Percentiles rank a stretch among this genome's conserved stretches.
Conservation (phyloP, 2,113 vertebrate species). For the Oreochromis spilurus region DNA sequence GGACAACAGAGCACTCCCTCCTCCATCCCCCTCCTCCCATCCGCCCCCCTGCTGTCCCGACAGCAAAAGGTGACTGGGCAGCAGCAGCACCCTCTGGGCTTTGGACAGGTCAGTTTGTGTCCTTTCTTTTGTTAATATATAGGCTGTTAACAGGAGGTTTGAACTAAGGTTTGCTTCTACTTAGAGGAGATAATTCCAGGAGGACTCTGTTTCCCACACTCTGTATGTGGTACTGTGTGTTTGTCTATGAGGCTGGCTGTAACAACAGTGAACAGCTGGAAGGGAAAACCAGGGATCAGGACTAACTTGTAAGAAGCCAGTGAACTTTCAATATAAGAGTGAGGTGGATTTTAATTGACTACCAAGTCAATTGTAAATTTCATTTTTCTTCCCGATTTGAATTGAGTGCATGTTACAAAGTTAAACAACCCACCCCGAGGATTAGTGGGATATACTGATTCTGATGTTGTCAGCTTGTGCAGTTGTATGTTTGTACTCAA, state of each 20-base stretch:
- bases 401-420: not conserved
- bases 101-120: conserved; percentile 82
- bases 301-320: not conserved
- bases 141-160: not conserved
- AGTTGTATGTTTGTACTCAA: not conserved
- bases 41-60: conserved; percentile 74
- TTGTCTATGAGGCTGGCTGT: not conserved
- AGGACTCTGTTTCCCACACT: not conserved
- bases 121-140: not conserved
- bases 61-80: conserved; percentile 82
- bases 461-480: not conserved
- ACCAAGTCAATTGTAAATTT: not conserved
- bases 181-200: not conserved
- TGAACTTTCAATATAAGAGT: not conserved
- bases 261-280: not conserved
- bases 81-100: conserved; percentile 79
- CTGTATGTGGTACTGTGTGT: not conserved
- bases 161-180: not conserved
- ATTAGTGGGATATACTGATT: not conserved
- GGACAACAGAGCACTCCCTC: conserved; percentile 80
- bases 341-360: not conserved
- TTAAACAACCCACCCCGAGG: not conserved
- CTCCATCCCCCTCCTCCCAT: conserved; percentile 68
- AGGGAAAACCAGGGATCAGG: not conserved
- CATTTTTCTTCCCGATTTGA: not conserved